phyloP scores from a whole-genome alignment of 1,140 invertebrate genomes.

The Medauroidea extradentata region DNA sequence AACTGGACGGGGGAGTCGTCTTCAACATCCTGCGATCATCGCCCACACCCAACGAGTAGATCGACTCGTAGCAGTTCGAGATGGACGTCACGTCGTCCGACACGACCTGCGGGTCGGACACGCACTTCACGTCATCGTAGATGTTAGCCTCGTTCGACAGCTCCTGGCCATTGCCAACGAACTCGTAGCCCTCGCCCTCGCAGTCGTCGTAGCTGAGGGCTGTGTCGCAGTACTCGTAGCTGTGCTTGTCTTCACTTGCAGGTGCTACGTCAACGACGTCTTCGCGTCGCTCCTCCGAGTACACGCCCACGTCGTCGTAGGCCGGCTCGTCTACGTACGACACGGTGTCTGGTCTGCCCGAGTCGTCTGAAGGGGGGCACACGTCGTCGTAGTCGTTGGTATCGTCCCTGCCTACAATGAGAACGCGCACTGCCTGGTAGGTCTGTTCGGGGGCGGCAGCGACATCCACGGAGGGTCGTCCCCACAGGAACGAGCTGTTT shows the following conservation, averaged over 20 bases:
- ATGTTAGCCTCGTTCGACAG: not conserved
- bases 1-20: not conserved
- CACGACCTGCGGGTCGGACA: too few species aligned
- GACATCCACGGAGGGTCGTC: not conserved
- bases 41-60: not conserved
- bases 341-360: not conserved
- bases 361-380: not conserved
- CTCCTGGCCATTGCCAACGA: not conserved
- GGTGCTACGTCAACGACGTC: not conserved
- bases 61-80: constrained; percentile 12
- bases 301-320: not conserved
- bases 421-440: not conserved
- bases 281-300: not conserved
- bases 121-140: constrained; percentile 1
- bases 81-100: not conserved
- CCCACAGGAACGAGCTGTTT: constrained; percentile 10
- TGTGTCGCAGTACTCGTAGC: not conserved
- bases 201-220: constrained; percentile 13
- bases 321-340: not conserved
- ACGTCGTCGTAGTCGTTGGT: constrained; percentile 1
- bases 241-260: not conserved
- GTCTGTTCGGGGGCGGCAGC: not conserved
- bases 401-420: not conserved
- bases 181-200: constrained; percentile 7
- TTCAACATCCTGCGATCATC: not conserved